phyloP scores from a whole-genome alignment of 2,113 vertebrate species.

The Elanoides forficatus region DNA sequence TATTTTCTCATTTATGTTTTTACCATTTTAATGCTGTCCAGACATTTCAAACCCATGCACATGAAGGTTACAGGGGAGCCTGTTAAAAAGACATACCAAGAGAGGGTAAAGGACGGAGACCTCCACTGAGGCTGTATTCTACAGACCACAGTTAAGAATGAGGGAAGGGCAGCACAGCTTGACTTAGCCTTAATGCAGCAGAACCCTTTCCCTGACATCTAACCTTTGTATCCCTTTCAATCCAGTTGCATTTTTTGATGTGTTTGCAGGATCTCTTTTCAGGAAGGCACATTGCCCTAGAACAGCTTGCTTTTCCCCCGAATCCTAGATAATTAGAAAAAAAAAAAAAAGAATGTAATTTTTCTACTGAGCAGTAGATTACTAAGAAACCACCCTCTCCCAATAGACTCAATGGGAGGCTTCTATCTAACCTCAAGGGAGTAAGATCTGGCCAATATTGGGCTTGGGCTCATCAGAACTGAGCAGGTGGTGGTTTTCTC shows the following conservation, averaged over 20 bases:
- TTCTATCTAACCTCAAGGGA: not conserved
- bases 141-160: not conserved
- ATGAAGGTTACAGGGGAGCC: not conserved
- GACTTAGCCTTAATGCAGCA: not conserved
- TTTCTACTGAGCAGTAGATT: not conserved
- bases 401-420: not conserved
- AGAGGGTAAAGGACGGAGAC: not conserved
- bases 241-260: not conserved
- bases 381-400: not conserved
- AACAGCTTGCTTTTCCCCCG: not conserved
- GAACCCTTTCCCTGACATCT: not conserved
- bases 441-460: not conserved
- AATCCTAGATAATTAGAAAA: not conserved
- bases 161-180: not conserved
- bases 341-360: not conserved
- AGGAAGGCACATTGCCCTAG: not conserved
- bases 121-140: not conserved
- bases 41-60: not conserved
- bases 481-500: not conserved
- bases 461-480: not conserved
- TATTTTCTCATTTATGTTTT: not conserved
- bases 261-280: not conserved
- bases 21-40: not conserved
- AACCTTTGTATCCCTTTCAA: not conserved
- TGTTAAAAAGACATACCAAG: not conserved